Conservation (phyloP, 1,140 invertebrate genomes). For the Grapholita molesta region DNA sequence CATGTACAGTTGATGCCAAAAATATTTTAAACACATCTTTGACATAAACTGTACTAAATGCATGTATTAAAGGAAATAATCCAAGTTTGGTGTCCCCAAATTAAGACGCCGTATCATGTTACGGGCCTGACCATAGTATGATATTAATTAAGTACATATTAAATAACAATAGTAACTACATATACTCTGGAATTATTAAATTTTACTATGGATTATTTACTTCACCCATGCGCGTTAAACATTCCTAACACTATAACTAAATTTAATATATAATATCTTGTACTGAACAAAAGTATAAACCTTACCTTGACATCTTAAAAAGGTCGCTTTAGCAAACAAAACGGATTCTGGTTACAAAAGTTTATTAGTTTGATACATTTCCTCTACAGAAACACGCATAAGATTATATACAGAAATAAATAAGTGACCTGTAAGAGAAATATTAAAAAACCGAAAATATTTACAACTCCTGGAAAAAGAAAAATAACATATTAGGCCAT, state of each 20-base stretch:
- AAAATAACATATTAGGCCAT: not conserved
- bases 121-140: not conserved
- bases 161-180: no score
- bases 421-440: not conserved
- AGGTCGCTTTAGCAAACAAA: conserved; percentile 6
- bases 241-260: not conserved
- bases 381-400: not conserved
- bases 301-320: not conserved
- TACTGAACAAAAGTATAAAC: not conserved
- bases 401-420: conserved; percentile 3
- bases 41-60: no score
- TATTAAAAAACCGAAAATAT: not conserved
- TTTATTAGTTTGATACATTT: conserved; percentile 8
- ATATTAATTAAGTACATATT: no score
- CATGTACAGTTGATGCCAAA: no score
- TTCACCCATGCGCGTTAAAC: not conserved
- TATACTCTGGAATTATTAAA: not conserved
- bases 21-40: no score
- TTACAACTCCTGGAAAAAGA: not conserved
- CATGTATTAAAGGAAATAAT: not conserved
- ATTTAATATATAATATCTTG: not conserved
- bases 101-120: not conserved
- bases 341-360: not conserved
- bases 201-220: not conserved
- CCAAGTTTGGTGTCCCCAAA: not conserved